phyloP scores from a whole-genome alignment of 2,888 invertebrate species.

The Acanthococcus lagerstroemiae region DNA sequence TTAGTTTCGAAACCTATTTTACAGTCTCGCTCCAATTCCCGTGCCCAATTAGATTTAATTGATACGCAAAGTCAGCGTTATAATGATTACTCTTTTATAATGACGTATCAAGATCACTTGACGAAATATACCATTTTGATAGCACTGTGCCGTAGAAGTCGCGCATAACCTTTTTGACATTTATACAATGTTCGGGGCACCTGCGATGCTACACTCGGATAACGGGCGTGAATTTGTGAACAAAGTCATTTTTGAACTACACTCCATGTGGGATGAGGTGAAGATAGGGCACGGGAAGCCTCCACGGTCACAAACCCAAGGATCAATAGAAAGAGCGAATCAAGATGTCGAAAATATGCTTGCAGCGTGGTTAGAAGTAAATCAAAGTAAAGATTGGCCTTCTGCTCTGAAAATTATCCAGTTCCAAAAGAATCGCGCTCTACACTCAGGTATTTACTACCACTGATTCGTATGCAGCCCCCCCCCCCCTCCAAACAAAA shows the following conservation, averaged over 20 bases:
- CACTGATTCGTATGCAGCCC: not conserved
- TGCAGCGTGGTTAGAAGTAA: not conserved
- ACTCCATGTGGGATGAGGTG: slow-evolving; percentile 13
- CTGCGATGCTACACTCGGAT: slow-evolving; percentile 34
- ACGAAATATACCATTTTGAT: slow-evolving; percentile 40
- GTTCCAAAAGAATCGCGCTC: not conserved
- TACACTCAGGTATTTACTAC: slow-evolving; percentile 3
- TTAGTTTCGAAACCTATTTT: too few relatives aligned
- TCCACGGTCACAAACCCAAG: slow-evolving; percentile 1
- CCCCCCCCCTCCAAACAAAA: not conserved
- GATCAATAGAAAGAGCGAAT: slow-evolving; percentile 15
- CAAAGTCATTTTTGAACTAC: not conserved
- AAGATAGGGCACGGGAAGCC: slow-evolving; percentile 24
- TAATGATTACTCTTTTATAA: not conserved
- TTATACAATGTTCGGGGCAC: slow-evolving; percentile 34
- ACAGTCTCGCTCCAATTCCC: too few relatives aligned
- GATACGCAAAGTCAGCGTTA: not conserved
- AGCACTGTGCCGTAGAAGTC: slow-evolving; percentile 39
- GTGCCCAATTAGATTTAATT: not conserved
- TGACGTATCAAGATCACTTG: slow-evolving; percentile 37
- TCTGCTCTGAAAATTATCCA: not conserved
- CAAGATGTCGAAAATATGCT: slow-evolving; percentile 21
- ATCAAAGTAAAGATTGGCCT: not conserved
- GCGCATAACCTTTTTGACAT: slow-evolving; percentile 36
- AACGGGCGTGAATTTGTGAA: slow-evolving; percentile 33